A percentile compares a stretch with the other conserved stretches of the same genome.
Conservation (phyloP, 2,797 vertebrate genomes). For the Gobionotothen gibberifrons region DNA sequence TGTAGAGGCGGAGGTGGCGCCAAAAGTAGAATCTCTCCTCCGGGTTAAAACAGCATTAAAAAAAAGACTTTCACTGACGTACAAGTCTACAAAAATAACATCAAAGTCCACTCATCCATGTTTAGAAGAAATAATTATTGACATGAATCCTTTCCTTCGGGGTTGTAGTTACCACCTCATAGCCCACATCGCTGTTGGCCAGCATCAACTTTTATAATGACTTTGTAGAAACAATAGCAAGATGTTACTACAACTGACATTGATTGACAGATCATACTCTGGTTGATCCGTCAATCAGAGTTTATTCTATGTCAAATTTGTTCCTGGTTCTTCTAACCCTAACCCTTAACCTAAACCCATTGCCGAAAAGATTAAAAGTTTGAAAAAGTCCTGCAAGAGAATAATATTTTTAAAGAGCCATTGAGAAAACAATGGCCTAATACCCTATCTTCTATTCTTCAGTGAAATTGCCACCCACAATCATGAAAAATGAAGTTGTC, state of each 20-base stretch:
- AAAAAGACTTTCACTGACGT: conserved; percentile 33
- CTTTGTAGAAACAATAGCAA: conserved; percentile 14
- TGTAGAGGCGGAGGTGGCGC: conserved; percentile 40
- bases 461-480: background rate
- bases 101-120: conserved; percentile 18
- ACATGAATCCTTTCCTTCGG: conserved; percentile 33
- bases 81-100: conserved; percentile 52
- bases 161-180: conserved; percentile 20
- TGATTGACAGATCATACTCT: background rate
- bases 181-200: conserved; percentile 14
- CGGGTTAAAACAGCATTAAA: conserved; percentile 40
- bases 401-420: conserved; percentile 10
- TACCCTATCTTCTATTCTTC: conserved; percentile 14
- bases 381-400: conserved; percentile 14
- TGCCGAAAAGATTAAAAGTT: background rate
- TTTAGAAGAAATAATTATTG: conserved; percentile 44
- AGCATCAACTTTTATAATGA: conserved; percentile 15
- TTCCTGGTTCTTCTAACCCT: background rate
- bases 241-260: background rate
- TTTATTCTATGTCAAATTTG: background rate
- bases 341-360: no score
- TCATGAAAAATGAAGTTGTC: conserved; percentile 25
- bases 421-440: conserved; percentile 8
- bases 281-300: no score
- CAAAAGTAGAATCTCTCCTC: conserved; percentile 41